Percentiles rank a stretch among this genome's conserved stretches.
These are phyloP conservation scores for Drosophila ambigua DNA, from an alignment of 1,140 invertebrate genomes.

Conservation along the genomic window DNA sequence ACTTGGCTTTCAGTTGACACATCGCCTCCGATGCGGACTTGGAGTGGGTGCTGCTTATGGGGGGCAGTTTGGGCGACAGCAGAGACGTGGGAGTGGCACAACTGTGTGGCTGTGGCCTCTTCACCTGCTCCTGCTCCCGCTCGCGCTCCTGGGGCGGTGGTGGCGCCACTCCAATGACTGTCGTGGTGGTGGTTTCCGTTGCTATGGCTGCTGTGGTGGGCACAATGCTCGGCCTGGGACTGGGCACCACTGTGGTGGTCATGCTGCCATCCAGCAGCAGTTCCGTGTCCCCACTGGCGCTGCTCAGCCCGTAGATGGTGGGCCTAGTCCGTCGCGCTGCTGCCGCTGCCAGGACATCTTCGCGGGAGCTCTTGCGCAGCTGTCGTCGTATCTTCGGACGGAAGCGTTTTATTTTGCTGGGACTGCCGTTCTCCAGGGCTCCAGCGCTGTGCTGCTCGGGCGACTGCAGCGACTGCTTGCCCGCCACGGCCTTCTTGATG, in stretches of 20 bases:
- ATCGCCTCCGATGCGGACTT: slow-evolving; percentile 84
- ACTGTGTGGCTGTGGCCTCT: slow-evolving; percentile 57
- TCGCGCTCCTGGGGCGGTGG: slow-evolving; percentile 19
- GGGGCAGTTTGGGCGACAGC: slow-evolving; percentile 56
- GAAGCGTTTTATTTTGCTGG: slow-evolving; percentile 81
- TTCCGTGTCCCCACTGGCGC: slow-evolving; percentile 68
- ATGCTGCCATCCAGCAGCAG: slow-evolving; percentile 71
- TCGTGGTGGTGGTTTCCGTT: slow-evolving; percentile 8
- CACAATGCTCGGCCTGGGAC: slow-evolving; percentile 7
- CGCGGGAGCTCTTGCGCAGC: slow-evolving; percentile 69
- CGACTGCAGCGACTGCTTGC: slow-evolving; percentile 33
- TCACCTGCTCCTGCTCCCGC: not conserved
- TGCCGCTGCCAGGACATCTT: slow-evolving; percentile 68
- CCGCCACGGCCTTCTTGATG: slow-evolving; percentile 62
- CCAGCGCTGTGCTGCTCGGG: slow-evolving; percentile 62
- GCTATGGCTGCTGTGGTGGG: slow-evolving; percentile 16
- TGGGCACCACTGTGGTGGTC: slow-evolving; percentile 32
- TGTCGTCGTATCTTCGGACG: slow-evolving; percentile 82
- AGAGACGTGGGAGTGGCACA: slow-evolving; percentile 64
- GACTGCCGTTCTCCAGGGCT: slow-evolving; percentile 62
- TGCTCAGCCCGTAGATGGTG: slow-evolving; percentile 61
- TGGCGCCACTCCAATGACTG: slow-evolving; percentile 29
- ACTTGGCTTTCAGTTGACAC: slow-evolving; percentile 90
- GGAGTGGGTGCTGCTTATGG: slow-evolving; percentile 13
- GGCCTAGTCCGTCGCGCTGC: slow-evolving; percentile 45